Evolutionary conservation across 2,113 vertebrate genomes (phyloP), one percentile per base, ranked within the genome.

Genomic region (Stomatorhinus ivindoensis): DNA sequence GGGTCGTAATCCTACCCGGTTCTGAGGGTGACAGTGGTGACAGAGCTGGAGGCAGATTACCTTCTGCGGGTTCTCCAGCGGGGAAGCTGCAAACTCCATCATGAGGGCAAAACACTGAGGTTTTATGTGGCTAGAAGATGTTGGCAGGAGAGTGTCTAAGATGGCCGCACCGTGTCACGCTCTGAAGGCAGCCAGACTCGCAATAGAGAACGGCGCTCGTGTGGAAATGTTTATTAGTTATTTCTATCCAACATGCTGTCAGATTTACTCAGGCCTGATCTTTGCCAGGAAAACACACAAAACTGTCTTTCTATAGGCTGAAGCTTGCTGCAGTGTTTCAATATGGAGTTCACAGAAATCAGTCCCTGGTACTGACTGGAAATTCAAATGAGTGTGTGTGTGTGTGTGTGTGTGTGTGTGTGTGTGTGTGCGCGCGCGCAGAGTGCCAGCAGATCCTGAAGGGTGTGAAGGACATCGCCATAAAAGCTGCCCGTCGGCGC

Each of bases 391-490:
- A 15, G 10, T 48, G 47, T 47, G 27, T 80, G 69, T 35, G 0
- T 4, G 31, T 39, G 11, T 80, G 15, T 42, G 31, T 80, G 31
- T 42, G 17, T 19, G 6, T 42, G 35, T 19, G 1, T 39, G 31
- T 24, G 80, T 24, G 0, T 42, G 0, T 0, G n/a, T 46, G 21
- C 0, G 2, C 24, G 0, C 0, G 24, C n/a, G 2, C 93, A 97
- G 97, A 97, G 91, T 93, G 92, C 39, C 95, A 95, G 92, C 95
- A 96, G 92, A 96, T 97, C 89, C 89, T 95, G 0, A 95, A 93
- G 0, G 92, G 95, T 0, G 96, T 96, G 89, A 96, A 97, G 91
- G 96, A 91, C 94, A 97, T 97, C 39, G 92, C 91, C 0, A 94
- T 96, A 6, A 97, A 97, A 92, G 97, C 97, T 0, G 95, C 96